Percentiles rank a stretch among this genome's conserved stretches.
These are phyloP conservation scores for Iselma pallidipennis DNA, from an alignment of 2,888 invertebrate genomes.

Conservation along the genomic window DNA sequence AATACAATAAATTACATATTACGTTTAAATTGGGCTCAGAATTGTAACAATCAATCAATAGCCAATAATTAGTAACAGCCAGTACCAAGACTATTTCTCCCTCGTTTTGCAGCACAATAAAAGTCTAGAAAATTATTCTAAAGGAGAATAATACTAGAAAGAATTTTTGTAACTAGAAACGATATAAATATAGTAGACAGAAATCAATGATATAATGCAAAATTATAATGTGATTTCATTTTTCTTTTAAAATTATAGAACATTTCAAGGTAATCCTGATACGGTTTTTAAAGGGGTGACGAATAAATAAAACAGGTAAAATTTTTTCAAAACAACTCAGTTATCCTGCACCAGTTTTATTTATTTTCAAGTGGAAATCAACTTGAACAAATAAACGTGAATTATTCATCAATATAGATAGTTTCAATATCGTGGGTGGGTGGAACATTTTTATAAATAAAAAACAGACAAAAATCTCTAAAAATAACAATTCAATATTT, in stretches of 20 bases:
- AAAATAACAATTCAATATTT: too few relatives aligned
- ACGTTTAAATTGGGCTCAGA: too few relatives aligned
- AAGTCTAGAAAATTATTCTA: too few relatives aligned
- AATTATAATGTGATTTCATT: too few relatives aligned
- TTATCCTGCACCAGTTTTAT: neutral
- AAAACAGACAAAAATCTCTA: too few relatives aligned
- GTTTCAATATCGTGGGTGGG: neutral
- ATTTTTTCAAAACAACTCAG: neutral
- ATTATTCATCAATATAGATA: neutral
- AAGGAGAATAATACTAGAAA: too few relatives aligned
- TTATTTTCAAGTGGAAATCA: neutral
- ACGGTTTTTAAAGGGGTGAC: neutral
- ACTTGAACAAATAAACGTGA: too few relatives aligned
- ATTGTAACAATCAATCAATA: neutral
- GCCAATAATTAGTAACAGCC: slow-evolving; percentile 20
- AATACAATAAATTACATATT: too few relatives aligned
- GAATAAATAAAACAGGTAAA: neutral
- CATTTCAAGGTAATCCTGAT: neutral
- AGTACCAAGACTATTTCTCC: slow-evolving; percentile 9
- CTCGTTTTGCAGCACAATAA: neutral
- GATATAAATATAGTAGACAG: too few relatives aligned
- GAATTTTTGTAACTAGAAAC: too few relatives aligned
- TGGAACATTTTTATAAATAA: neutral
- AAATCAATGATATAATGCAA: too few relatives aligned
- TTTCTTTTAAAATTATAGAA: neutral